Base-by-base conservation (phyloP, 2,797 vertebrate genomes). In the Onychomys arenicola region DNA sequence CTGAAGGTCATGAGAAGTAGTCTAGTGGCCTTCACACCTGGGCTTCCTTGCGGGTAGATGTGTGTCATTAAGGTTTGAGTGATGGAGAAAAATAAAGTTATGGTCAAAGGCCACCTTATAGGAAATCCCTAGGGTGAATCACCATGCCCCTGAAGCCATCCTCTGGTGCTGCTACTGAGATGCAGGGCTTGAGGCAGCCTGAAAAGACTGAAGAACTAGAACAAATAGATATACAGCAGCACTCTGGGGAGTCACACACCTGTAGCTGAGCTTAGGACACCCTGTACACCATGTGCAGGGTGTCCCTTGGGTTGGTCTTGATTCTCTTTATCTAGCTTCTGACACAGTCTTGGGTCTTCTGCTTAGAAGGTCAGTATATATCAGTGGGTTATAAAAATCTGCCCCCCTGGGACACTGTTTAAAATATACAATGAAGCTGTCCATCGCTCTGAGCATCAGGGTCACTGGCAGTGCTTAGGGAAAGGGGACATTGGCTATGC, bases 111-210 rank as follows among this genome's bases (percentile, higher is more conserved):
- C 63, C 69, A 90, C 61, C 40, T 83, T 73, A 80, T 19, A 87
- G 65, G 5, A 49, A 84, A 93, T 91, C 92, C 40, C 52, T 88
- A 52, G 13, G 37, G 76, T 90, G 81, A 93, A 76, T 88, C 80
- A 67, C 57, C 89, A 43, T 32, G 85, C 25, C 73, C 17, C 78
- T 19, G 7, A 27, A 40, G 49, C 34, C 52, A 16, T 73, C 55
- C 23, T 37, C 80, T 6, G 3, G 49, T 73, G 2, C 73, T 71
- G 40, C 5, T 61, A 23, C 16, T 87, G 27, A 88, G 76, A 83
- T 43, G 3, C 10, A 27, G 32, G 43, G 40, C 80, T 73, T 80
- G 52, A 55, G 67, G 76, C 37, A 19, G 14, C 49, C 46, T 82
- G 25, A 92, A 82, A 34, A 87, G 52, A 63, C 40, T 55, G 43